Base-by-base conservation (phyloP, 2,888 invertebrate genomes). In the Eupithecia dodoneata region DNA sequence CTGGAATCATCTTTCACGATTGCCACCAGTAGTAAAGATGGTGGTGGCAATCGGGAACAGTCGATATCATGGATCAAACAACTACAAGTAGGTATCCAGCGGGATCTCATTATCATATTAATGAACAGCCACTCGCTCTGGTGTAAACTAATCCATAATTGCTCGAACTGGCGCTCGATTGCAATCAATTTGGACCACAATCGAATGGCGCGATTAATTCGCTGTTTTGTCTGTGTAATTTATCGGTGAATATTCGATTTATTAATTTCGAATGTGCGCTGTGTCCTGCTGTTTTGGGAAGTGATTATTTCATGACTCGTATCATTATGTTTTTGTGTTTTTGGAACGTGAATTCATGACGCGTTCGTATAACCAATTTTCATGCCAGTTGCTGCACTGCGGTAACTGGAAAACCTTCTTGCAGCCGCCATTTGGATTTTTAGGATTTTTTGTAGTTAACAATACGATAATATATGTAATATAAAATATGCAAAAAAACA, bases 121-220 rank as follows among this genome's bases (percentile, higher is more conserved):
- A 66, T 66, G 42, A 66, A 42, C 63, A 63, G 42, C 15, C 69
- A 41, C 65, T 75, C 78, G 67, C 75, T 42, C 69, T 84, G 81
- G 84, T 87, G 84, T 85, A 76, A 87, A 70, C 73, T 76, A 63
- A 69, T 74, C 74, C 80, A 83, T 84, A 87, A 87, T 86, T 84
- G 84, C 86, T 80, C 81, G 82, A 85, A 88, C 87, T 85, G 80
- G 83, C 84, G 83, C 85, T 87, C 84, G 83, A 80, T 85, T 79
- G 86, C 86, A 85, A 89, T 89, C 86, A 87, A 89, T 89, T 89
- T 86, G 88, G 75, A 87, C 87, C 80, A 79, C 84, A 81, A 85
- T 44, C 83, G 84, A 84, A 78, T 73, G 73, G 76, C 72, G 59
- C 79, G 81, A 85, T 84, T 84, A 85, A 83, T 84, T 83, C 79